These are phyloP conservation scores for Callospermophilus lateralis DNA, from an alignment of 2,113 vertebrate genomes.

Conservation along the genomic window DNA sequence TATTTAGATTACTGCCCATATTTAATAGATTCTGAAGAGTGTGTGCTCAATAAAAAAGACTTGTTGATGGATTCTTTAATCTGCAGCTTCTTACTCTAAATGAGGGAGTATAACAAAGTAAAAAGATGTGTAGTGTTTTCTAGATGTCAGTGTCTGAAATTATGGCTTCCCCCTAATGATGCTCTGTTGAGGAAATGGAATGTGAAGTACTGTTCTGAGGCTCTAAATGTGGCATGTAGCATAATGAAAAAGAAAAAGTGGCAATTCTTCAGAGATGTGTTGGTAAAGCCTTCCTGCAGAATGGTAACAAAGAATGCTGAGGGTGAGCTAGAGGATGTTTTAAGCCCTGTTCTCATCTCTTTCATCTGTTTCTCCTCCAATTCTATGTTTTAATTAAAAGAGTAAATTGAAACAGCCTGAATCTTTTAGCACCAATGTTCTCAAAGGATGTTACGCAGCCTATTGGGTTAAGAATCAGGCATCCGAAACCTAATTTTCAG, in stretches of 20 bases:
- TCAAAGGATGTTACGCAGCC: conserved; percentile 70
- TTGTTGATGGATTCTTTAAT: conserved; percentile 54
- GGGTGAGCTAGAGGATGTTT: conserved; percentile 56
- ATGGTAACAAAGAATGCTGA: conserved; percentile 11
- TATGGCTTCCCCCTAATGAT: conserved; percentile 50
- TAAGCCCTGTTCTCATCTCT: conserved; percentile 58
- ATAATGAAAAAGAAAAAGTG: conserved; percentile 67
- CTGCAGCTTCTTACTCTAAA: conserved; percentile 19
- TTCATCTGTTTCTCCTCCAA: conserved; percentile 76
- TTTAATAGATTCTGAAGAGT: not conserved
- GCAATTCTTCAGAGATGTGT: conserved; percentile 55
- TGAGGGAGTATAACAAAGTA: conserved; percentile 43
- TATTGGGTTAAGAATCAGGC: conserved; percentile 77
- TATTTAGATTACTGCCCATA: conserved; percentile 1
- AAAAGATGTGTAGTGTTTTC: not conserved
- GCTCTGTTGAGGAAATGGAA: conserved; percentile 36
- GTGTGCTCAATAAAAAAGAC: not conserved
- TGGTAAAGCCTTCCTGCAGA: conserved; percentile 9
- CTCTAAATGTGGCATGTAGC: conserved; percentile 55
- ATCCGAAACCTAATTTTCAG: conserved; percentile 76
- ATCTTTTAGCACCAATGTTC: conserved; percentile 78
- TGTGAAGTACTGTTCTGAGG: conserved; percentile 27
- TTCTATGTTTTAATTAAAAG: conserved; percentile 83
- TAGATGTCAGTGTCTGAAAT: conserved; percentile 48
- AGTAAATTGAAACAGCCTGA: conserved; percentile 82